Evolutionary conservation across 2,888 invertebrate genomes (phyloP).

Genomic region (Abrostola tripartita): DNA sequence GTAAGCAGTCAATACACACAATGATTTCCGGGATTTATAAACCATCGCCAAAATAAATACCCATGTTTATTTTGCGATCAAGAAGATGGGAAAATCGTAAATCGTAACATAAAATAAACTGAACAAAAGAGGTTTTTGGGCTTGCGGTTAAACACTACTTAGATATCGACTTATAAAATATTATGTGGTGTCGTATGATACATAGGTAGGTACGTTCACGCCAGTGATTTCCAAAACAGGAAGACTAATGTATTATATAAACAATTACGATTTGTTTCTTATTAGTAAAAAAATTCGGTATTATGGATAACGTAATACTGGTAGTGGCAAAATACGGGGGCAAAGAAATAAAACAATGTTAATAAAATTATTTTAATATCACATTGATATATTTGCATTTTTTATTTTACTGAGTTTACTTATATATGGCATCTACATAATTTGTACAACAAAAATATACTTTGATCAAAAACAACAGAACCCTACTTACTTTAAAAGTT

Average conservation of each 20-base stretch:
- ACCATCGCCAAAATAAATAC: background rate
- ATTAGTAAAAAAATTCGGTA: too few relatives aligned
- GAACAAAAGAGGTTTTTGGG: too few relatives aligned
- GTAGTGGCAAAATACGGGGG: too few relatives aligned
- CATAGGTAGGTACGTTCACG: too few relatives aligned
- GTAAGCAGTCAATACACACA: conserved; percentile 13
- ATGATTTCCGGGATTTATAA: conserved; percentile 14
- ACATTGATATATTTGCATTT: conserved; percentile 58
- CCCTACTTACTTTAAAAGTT: conserved; percentile 16
- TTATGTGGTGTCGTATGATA: too few relatives aligned
- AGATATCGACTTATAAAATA: too few relatives aligned
- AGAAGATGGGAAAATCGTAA: background rate
- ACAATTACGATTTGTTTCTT: too few relatives aligned
- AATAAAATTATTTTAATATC: conserved; percentile 54
- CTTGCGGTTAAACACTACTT: too few relatives aligned
- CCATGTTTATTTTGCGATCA: background rate
- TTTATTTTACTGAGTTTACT: conserved; percentile 46
- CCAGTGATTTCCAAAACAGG: too few relatives aligned
- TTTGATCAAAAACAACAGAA: conserved; percentile 51
- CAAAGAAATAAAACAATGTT: conserved; percentile 37
- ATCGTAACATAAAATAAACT: background rate
- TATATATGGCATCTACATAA: conserved; percentile 54
- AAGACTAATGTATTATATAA: too few relatives aligned
- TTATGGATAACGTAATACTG: too few relatives aligned
- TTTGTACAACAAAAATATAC: conserved; percentile 56